phyloP scores from a whole-genome alignment of 2,113 vertebrate genomes.

The Pollimyrus isidori region DNA sequence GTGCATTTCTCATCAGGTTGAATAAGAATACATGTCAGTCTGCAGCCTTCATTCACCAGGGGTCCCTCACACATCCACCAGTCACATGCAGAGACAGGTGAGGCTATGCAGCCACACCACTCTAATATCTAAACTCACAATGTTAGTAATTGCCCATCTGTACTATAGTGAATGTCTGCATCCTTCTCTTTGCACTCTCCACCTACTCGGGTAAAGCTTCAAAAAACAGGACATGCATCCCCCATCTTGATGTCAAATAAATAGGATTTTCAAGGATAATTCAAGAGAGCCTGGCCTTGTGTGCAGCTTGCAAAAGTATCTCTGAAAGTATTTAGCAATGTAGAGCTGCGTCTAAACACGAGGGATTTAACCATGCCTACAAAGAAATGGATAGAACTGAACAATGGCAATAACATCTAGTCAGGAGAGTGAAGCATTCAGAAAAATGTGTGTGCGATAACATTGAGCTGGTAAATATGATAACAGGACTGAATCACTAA shows the following conservation, averaged over 20 bases:
- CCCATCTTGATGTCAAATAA: neutral
- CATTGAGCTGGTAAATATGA: neutral
- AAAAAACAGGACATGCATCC: neutral
- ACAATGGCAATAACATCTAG: neutral
- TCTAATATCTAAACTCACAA: neutral
- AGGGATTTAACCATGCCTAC: neutral
- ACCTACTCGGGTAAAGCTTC: neutral
- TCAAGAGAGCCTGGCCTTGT: neutral
- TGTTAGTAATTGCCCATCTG: neutral
- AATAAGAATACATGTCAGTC: neutral
- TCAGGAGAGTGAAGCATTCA: neutral
- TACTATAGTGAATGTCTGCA: neutral
- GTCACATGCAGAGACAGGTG: neutral
- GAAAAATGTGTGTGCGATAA: neutral
- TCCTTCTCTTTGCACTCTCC: neutral
- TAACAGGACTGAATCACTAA: neutral
- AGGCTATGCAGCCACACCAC: neutral
- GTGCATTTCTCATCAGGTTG: neutral
- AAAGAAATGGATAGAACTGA: neutral
- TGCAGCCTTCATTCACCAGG: neutral
- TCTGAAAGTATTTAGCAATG: neutral
- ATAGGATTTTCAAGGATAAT: neutral
- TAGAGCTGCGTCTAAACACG: neutral
- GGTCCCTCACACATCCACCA: neutral
- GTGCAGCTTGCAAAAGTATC: neutral